Evolutionary conservation across 2,888 invertebrate genomes (phyloP).

Genomic region (Eupithecia centaureata): DNA sequence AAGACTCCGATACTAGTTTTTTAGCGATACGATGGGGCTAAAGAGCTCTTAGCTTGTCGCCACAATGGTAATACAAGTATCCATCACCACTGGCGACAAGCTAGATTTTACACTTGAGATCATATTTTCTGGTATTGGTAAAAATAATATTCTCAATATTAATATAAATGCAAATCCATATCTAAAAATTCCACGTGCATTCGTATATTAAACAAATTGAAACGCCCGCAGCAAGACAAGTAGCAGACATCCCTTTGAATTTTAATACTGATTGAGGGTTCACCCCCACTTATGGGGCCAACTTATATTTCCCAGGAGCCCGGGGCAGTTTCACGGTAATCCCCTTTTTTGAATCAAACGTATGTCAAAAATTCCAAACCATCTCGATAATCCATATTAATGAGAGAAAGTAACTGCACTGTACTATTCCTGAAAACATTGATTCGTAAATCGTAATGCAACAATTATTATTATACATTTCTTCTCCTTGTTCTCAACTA

Average conservation of each 20-base stretch:
- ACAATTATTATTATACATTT: too few species aligned
- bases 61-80: not conserved
- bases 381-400: conserved; percentile 51
- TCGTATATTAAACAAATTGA: conserved; percentile 69
- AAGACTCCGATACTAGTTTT: too few species aligned
- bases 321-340: conserved; percentile 62
- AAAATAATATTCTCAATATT: not conserved
- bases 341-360: conserved; percentile 62
- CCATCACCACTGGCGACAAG: not conserved
- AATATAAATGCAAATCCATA: conserved; percentile 36
- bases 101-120: not conserved
- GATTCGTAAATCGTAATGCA: too few species aligned
- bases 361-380: conserved; percentile 55
- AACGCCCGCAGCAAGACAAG: conserved; percentile 57
- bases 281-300: conserved; percentile 67
- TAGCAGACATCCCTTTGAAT: conserved; percentile 60
- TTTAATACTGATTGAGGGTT: conserved; percentile 75
- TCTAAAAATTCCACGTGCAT: conserved; percentile 34
- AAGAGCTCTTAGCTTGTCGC: too few species aligned
- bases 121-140: not conserved
- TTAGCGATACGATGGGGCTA: too few species aligned
- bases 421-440: not conserved
- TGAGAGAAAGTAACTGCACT: conserved; percentile 57
- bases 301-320: conserved; percentile 77
- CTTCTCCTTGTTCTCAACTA: not conserved